A percentile compares a stretch with the other conserved stretches of the same genome.
Evolutionary conservation across 2,797 vertebrate genomes (phyloP).

Genomic region (Alcedo quadribrachys): DNA sequence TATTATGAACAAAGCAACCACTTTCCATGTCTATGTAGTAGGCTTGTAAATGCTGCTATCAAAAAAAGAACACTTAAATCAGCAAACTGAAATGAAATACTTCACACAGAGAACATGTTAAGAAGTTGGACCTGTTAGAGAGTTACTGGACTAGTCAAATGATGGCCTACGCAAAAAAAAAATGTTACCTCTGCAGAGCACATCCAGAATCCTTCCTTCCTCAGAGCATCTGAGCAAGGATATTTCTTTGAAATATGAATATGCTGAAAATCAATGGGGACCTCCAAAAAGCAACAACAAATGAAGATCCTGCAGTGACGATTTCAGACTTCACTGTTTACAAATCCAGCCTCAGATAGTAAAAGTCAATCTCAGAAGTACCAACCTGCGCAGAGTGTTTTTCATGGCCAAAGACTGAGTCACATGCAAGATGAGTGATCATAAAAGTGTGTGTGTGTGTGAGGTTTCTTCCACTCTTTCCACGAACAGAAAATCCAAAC

Average conservation of each 20-base stretch:
- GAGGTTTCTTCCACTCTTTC: neutral
- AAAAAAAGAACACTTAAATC: neutral
- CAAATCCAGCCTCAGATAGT: neutral
- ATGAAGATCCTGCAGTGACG: neutral
- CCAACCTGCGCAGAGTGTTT: neutral
- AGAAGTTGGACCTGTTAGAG: neutral
- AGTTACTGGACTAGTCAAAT: neutral
- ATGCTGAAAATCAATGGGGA: neutral
- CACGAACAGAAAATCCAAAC: neutral
- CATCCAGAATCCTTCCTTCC: neutral
- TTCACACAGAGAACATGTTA: neutral
- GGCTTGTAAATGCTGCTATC: neutral
- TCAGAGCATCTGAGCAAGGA: neutral
- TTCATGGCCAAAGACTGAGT: conserved; percentile 1
- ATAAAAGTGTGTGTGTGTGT: too few relatives aligned
- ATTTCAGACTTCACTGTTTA: neutral
- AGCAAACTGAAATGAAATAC: neutral
- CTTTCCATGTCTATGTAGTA: neutral
- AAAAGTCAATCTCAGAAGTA: neutral
- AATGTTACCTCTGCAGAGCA: neutral
- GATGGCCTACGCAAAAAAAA: neutral
- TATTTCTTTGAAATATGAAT: neutral
- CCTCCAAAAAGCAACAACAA: conserved; percentile 51
- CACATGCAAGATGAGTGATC: neutral
- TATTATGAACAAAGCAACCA: neutral